phyloP scores from a whole-genome alignment of 2,113 vertebrate genomes.

The Rynchops niger region DNA sequence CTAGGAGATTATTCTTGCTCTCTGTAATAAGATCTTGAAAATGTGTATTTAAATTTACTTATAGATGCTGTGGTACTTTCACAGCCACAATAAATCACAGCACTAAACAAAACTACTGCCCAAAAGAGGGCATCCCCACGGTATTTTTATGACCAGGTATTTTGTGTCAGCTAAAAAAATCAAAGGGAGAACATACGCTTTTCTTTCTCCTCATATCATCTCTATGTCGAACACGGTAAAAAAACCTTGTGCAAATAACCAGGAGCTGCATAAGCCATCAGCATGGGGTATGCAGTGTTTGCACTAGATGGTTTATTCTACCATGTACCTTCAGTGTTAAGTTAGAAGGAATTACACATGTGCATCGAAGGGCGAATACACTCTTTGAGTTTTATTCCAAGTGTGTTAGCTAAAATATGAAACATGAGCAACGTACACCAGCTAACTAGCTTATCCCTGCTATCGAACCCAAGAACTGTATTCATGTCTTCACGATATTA shows the following conservation, averaged over 20 bases:
- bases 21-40: conserved; percentile 37
- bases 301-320: neutral
- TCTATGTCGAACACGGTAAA: neutral
- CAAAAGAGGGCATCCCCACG: neutral
- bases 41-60: conserved; percentile 37
- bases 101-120: conserved; percentile 11
- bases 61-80: conserved; percentile 16
- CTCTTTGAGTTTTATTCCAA: conserved; percentile 7
- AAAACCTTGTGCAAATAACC: conserved; percentile 27
- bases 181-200: neutral
- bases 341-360: conserved; percentile 9
- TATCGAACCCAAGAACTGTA: conserved; percentile 45
- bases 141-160: neutral
- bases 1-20: conserved; percentile 24
- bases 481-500: conserved; percentile 52
- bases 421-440: conserved; percentile 29
- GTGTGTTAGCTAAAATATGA: conserved; percentile 30
- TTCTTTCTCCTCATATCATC: neutral
- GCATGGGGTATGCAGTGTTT: neutral
- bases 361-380: conserved; percentile 32
- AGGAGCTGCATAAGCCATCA: neutral
- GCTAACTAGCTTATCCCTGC: conserved; percentile 56
- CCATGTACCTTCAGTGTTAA: conserved; percentile 18
- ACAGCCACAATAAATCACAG: conserved; percentile 28
- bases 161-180: neutral